Evolutionary conservation across 2,113 vertebrate species (phyloP).

Genomic region (Struthio camelus): DNA sequence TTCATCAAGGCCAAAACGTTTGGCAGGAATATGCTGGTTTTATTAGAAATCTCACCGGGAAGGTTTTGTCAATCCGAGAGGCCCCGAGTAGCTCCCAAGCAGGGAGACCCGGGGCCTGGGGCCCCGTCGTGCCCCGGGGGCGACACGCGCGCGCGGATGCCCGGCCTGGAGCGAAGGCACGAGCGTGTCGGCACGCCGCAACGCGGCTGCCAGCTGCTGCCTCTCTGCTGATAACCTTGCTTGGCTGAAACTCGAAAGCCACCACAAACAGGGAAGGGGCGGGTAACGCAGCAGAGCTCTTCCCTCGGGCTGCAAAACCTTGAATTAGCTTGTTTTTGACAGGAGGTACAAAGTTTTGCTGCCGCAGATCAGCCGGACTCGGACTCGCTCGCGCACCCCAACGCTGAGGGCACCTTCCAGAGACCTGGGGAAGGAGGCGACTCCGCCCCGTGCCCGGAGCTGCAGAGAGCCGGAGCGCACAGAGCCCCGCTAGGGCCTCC

Average conservation of each 20-base stretch:
- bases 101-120: not conserved
- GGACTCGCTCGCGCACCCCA: too few relatives aligned
- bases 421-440: not conserved
- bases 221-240: too few relatives aligned
- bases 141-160: too few relatives aligned
- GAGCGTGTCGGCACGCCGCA: rapidly evolving
- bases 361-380: too few relatives aligned
- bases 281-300: too few relatives aligned
- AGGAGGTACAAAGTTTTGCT: too few relatives aligned
- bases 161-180: not conserved
- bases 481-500: not conserved
- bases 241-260: too few relatives aligned
- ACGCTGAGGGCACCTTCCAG: too few relatives aligned
- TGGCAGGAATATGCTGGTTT: rapidly evolving
- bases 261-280: too few relatives aligned
- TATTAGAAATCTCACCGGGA: not conserved
- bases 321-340: too few relatives aligned
- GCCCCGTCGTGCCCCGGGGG: too few relatives aligned
- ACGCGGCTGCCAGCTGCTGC: rapidly evolving
- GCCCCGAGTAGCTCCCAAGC: not conserved
- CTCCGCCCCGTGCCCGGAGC: not conserved
- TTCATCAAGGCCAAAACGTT: not conserved
- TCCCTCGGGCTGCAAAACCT: too few relatives aligned
- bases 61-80: not conserved
- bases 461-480: not conserved